phyloP scores from a whole-genome alignment of 1,140 invertebrate genomes.

The Drosophila funebris region DNA sequence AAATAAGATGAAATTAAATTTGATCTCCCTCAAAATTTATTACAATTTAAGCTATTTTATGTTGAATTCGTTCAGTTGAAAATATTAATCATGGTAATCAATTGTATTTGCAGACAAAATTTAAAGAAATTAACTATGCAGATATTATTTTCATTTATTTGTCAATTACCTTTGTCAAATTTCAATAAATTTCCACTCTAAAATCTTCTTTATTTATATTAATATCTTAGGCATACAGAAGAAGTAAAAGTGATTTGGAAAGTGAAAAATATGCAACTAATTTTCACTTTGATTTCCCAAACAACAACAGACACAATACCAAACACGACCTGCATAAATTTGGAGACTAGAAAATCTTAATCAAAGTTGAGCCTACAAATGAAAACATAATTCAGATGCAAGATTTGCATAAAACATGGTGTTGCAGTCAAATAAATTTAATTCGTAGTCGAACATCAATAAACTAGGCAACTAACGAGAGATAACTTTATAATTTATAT shows the following conservation, averaged over 20 bases:
- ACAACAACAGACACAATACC: slow-evolving; percentile 37
- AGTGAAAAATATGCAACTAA: slow-evolving; percentile 70
- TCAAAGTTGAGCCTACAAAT: slow-evolving; percentile 67
- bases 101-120: no score
- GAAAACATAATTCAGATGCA: slow-evolving; percentile 76
- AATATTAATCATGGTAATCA: no score
- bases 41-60: no score
- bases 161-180: no score
- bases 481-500: slow-evolving; percentile 75
- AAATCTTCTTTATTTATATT: slow-evolving; percentile 10
- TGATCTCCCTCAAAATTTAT: no score
- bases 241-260: slow-evolving; percentile 35
- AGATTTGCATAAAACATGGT: slow-evolving; percentile 75
- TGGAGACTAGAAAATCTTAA: slow-evolving; percentile 52
- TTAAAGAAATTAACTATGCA: no score
- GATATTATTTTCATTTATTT: no score
- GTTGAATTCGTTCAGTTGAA: no score
- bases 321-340: slow-evolving; percentile 65
- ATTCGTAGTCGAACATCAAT: slow-evolving; percentile 30
- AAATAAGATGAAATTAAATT: no score
- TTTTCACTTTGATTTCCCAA: slow-evolving; percentile 65
- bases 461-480: slow-evolving; percentile 36
- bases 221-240: slow-evolving; percentile 11
- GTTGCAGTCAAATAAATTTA: slow-evolving; percentile 76
- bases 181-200: neutral